Conservation (phyloP, 2,888 invertebrate genomes). For the Crocallis elinguaria region DNA sequence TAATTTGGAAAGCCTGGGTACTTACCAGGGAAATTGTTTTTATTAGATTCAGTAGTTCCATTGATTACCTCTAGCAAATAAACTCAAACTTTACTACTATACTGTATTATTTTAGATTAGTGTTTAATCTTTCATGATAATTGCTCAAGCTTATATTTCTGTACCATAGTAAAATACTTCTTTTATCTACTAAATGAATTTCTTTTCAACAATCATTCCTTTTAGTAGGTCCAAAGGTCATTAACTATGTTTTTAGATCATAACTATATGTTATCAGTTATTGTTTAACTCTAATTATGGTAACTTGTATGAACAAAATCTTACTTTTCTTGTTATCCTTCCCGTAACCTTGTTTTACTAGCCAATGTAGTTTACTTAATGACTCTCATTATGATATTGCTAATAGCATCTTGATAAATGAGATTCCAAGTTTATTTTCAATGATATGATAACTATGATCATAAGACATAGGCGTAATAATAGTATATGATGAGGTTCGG, state of each 20-base stretch:
- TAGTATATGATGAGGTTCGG: no score
- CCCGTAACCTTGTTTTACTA: constrained; percentile 20
- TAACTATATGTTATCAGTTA: constrained; percentile 20
- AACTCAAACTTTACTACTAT: no score
- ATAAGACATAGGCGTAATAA: no score
- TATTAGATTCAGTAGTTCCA: no score
- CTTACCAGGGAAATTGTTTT: no score
- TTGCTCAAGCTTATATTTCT: no score
- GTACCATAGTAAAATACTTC: background rate
- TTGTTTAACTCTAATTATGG: constrained; percentile 17
- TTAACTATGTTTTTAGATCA: constrained; percentile 18
- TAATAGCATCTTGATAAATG: constrained; percentile 14
- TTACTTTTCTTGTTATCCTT: constrained; percentile 31
- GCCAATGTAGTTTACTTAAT: constrained; percentile 17
- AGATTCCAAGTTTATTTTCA: constrained; percentile 4
- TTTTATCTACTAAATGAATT: background rate
- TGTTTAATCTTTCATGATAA: no score
- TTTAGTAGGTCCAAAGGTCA: background rate
- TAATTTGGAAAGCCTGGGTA: no score
- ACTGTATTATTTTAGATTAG: constrained; percentile 8
- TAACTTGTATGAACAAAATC: constrained; percentile 23
- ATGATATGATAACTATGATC: constrained; percentile 1
- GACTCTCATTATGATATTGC: constrained; percentile 17
- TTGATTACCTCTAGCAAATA: no score
- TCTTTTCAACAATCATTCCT: background rate